Evolutionary conservation across 2,888 invertebrate species (phyloP), one percentile per base, ranked within the genome.

Genomic region (Bugula neritina): DNA sequence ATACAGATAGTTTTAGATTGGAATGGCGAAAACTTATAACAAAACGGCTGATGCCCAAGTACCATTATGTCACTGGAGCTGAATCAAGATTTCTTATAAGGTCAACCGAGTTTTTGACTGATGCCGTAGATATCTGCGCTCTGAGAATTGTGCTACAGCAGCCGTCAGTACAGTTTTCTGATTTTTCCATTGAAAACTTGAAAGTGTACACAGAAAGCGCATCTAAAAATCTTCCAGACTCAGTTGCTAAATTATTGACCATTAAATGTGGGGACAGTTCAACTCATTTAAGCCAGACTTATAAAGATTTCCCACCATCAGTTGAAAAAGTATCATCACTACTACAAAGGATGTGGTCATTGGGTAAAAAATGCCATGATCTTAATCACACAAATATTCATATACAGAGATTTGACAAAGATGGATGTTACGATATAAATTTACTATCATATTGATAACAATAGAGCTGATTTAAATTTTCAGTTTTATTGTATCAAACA

Each of bases 361-460:
- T 63, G 13, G 63, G 63, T 13, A 63, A 63, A n/a, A 63, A 63
- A 31, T 10, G 25, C 10, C 21, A 34, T 31, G 27, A 63, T n/a
- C 10, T 63, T 10, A 29, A 21, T n/a, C 21, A 31, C 63, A 63
- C 13, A 31, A 2, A 10, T 13, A 63, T 17, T 13, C 63, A 63
- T 13, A 27, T 27, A 31, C 27, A 63, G 31, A 27, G 63, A 13
- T 63, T 63, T 63, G 63, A 63, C 63, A 63, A 63, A 31, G 63
- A 63, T 63, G 63, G 63, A 13, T 63, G 63, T n/a, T 63, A 63
- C 31, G 63, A 63, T 31, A 63, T 63, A 63, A 63, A 63, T n/a
- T 27, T 63, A 17, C n/a, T 63, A 27, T 21, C 63, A 63, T 63
- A 63, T 31, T 63, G 63, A 63, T 2, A 29, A 31, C 63, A 63